These are phyloP conservation scores for Chironomus tentans DNA, from an alignment of 2,888 invertebrate genomes.

Conservation along the genomic window DNA sequence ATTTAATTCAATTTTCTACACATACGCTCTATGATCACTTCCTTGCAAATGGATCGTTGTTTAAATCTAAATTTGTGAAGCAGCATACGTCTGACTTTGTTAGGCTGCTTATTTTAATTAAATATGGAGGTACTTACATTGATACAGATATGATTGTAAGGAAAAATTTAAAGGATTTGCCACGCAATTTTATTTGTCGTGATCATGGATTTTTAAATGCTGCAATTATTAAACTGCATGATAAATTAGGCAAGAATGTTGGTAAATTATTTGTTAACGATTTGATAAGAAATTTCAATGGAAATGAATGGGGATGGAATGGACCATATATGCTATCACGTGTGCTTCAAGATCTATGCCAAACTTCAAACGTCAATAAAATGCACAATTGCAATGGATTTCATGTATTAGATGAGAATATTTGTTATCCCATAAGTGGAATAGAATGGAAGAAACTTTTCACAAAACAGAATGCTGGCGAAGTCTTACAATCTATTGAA, in stretches of 20 bases:
- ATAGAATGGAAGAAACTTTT: not conserved
- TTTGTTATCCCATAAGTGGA: not conserved
- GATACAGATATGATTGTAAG: not conserved
- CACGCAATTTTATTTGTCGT: not conserved
- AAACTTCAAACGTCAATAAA: not conserved
- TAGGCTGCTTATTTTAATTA: not conserved
- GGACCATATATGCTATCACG: not conserved
- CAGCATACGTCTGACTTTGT: not conserved
- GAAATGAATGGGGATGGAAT: not conserved
- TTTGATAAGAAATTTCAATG: not conserved
- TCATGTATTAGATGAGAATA: not conserved
- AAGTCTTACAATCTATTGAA: not conserved
- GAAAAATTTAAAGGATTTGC: not conserved
- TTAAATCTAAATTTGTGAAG: not conserved
- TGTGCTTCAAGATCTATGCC: not conserved
- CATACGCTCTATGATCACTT: not conserved
- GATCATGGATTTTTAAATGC: not conserved
- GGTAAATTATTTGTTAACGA: not conserved
- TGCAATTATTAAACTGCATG: not conserved
- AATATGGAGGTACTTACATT: not conserved
- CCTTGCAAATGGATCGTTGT: not conserved
- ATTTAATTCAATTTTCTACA: not conserved
- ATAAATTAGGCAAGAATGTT: not conserved
- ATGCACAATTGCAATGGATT: not conserved
- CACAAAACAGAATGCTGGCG: not conserved